Percentiles rank a stretch among this genome's conserved stretches.
Evolutionary conservation across 2,888 invertebrate species (phyloP).

Genomic region (Leptinotarsa tumamoca): DNA sequence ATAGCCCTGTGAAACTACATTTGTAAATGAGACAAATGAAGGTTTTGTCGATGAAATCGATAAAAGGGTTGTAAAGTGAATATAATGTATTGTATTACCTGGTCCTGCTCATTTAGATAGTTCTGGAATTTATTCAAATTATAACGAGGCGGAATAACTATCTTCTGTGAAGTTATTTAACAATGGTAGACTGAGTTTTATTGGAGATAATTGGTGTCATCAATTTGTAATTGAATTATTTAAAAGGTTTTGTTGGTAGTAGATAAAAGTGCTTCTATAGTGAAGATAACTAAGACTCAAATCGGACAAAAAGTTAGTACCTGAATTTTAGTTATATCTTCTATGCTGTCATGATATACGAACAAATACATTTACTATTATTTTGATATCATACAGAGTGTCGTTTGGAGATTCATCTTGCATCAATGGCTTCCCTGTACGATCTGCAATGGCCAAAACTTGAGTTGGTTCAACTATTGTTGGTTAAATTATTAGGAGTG

Average conservation of each 20-base stretch:
- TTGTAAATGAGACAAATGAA: constrained; percentile 14
- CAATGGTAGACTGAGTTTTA: constrained; percentile 14
- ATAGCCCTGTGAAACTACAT: constrained; percentile 30
- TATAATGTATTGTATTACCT: constrained; percentile 12
- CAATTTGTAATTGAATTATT: neutral
- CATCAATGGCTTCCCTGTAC: too few species aligned
- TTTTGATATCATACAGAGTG: too few species aligned
- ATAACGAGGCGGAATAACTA: neutral
- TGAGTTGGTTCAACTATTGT: neutral
- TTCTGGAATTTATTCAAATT: constrained; percentile 10
- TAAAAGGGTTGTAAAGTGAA: constrained; percentile 34
- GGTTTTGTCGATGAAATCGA: constrained; percentile 13
- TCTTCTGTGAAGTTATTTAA: neutral
- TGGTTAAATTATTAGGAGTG: neutral
- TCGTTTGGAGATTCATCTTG: too few species aligned
- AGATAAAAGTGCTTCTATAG: neutral
- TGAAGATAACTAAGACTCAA: neutral
- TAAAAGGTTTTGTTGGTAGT: neutral
- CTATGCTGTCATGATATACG: too few species aligned
- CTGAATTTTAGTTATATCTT: too few species aligned
- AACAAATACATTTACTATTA: too few species aligned
- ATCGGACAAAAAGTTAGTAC: too few species aligned
- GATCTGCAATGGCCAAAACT: too few species aligned
- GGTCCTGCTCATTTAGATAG: constrained; percentile 19
- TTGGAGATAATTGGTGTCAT: constrained; percentile 13